phyloP scores from a whole-genome alignment of 92 coral and sea anemone species.

The Palythoa grandiflora region DNA sequence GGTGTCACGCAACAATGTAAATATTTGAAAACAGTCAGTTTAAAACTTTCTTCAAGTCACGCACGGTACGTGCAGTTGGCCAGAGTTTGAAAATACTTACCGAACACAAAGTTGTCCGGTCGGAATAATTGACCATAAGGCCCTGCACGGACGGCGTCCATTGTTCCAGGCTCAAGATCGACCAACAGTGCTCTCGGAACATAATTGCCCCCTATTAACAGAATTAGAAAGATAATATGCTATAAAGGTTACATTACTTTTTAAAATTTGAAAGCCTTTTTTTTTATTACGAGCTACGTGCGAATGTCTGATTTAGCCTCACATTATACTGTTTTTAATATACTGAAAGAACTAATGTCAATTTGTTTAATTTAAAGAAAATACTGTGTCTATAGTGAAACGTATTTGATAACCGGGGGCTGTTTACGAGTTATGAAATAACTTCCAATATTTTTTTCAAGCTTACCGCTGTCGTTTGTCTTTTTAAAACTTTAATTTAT shows the following conservation, averaged over 20 bases:
- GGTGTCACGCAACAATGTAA: neutral
- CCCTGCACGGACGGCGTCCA: slow-evolving; percentile 91
- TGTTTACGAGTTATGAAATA: slow-evolving; percentile 17
- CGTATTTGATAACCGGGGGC: neutral
- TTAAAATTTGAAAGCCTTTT: neutral
- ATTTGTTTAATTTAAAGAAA: neutral
- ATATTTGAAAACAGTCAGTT: neutral
- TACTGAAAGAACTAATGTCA: neutral
- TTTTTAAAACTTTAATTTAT: neutral
- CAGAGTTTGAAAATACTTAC: slow-evolving; percentile 45
- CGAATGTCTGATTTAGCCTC: neutral
- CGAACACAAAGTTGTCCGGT: slow-evolving; percentile 93
- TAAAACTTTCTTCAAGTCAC: neutral
- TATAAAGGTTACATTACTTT: neutral
- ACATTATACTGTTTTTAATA: neutral
- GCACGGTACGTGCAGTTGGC: neutral
- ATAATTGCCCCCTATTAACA: slow-evolving; percentile 78
- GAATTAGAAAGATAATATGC: neutral
- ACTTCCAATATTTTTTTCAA: neutral
- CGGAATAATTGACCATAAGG: slow-evolving; percentile 90
- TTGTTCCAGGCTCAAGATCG: slow-evolving; percentile 94
- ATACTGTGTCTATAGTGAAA: neutral
- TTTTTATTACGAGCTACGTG: neutral
- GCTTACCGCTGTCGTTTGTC: neutral
- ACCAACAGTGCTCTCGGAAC: slow-evolving; percentile 91